Evolutionary conservation across 2,888 invertebrate genomes (phyloP), one percentile per base, ranked within the genome.

Genomic region (Lithophane leautieri): DNA sequence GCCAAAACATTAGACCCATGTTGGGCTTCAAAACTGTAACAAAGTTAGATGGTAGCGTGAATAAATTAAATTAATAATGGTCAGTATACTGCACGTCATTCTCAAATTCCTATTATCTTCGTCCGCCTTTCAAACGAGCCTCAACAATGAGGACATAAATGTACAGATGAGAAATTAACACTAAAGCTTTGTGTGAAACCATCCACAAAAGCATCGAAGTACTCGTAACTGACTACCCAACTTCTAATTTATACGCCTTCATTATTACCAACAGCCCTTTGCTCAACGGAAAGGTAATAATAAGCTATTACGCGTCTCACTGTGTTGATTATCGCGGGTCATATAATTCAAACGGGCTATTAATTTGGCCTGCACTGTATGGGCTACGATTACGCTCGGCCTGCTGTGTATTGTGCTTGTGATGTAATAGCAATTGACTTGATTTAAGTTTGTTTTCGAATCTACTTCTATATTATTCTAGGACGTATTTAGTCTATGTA

Each of bases 241-340:
- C 66, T 65, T 70, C 44, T 52, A 70, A 83, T 73, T 73, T 82
- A 78, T 66, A 78, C 16, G 83, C 47, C 22, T 82, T 71, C 68
- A 69, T 81, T 79, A 81, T 80, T 61, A 76, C 56, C 25, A 70
- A 79, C 62, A 83, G 74, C 52, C 58, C 75, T 78, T 84, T 85
- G 78, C 82, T 56, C 78, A 82, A 62, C 68, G 47, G n/a, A 73
- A 82, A 84, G 85, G 85, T 73, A 84, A 82, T 83, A 84, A 85
- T 85, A 76, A 82, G 85, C 82, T 84, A 82, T 84, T 84, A 78
- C 63, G 47, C 85, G 74, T 82, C 85, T 84, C 85, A 85, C 76
- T 84, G 84, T 84, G 85, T 85, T 82, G 82, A 85, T 84, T 84
- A 84, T 84, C 85, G 76, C 79, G 81, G 73, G 74, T 79, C 82